A percentile compares a stretch with the other conserved stretches of the same genome.
Evolutionary conservation across 2,113 vertebrate species (phyloP).

Genomic region (Carollia perspicillata): DNA sequence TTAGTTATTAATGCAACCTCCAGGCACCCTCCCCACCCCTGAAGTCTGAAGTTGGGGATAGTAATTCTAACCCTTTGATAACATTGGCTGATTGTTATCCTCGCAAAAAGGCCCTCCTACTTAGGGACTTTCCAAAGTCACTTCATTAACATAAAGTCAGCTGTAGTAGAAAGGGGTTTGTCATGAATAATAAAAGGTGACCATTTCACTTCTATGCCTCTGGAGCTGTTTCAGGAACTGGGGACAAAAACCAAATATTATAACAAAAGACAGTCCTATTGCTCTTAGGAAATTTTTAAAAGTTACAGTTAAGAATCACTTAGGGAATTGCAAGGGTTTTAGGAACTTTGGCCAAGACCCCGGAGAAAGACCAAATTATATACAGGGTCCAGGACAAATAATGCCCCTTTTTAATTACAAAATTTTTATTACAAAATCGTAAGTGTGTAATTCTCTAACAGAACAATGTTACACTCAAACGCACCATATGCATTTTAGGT

Average conservation of each 20-base stretch:
- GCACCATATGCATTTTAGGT: too few relatives aligned
- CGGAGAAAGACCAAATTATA: background rate
- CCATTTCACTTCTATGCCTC: background rate
- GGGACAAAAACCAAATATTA: background rate
- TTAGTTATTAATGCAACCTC: background rate
- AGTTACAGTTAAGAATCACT: background rate
- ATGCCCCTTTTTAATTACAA: too few relatives aligned
- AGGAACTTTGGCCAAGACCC: background rate
- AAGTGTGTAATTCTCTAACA: too few relatives aligned
- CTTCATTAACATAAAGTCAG: background rate
- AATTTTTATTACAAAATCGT: too few relatives aligned
- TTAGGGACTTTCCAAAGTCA: background rate
- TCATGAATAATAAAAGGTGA: background rate
- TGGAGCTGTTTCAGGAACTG: background rate
- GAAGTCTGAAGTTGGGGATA: background rate
- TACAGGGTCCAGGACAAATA: too few relatives aligned
- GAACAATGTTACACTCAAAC: too few relatives aligned
- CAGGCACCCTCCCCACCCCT: background rate
- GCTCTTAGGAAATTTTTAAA: background rate
- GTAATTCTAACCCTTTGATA: background rate
- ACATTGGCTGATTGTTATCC: background rate
- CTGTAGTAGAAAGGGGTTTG: background rate
- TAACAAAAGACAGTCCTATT: background rate
- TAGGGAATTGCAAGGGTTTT: background rate
- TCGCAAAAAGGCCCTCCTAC: background rate